A percentile compares a stretch with the other conserved stretches of the same genome.
phyloP scores from a whole-genome alignment of 1,140 invertebrate species.

The Agrilus planipennis region DNA sequence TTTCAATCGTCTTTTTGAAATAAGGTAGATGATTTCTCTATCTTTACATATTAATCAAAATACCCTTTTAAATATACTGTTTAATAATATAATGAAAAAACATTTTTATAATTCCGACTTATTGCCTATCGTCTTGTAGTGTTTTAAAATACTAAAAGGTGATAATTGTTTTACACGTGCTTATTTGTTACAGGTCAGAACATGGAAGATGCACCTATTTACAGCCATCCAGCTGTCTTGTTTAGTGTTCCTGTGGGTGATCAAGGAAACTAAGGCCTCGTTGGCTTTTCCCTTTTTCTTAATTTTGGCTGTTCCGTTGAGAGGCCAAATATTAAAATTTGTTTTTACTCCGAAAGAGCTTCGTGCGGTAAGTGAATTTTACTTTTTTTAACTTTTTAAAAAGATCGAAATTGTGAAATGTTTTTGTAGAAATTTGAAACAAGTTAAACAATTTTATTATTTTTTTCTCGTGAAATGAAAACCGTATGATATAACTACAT shows the following conservation, averaged over 20 bases:
- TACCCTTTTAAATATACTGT: too few species aligned
- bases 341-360: slow-evolving; percentile 73
- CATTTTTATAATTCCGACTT: too few species aligned
- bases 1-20: too few species aligned
- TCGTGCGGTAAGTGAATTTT: slow-evolving; percentile 52
- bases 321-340: slow-evolving; percentile 56
- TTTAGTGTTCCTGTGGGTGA: slow-evolving; percentile 65
- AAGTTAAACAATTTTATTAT: background rate
- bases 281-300: slow-evolving; percentile 87
- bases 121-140: too few species aligned
- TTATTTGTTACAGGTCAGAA: slow-evolving; percentile 58
- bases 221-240: slow-evolving; percentile 74
- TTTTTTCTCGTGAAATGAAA: background rate
- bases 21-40: too few species aligned
- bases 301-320: slow-evolving; percentile 78
- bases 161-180: background rate
- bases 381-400: background rate
- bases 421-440: background rate
- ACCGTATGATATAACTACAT: background rate
- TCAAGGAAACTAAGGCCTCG: slow-evolving; percentile 79
- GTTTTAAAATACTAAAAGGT: background rate
- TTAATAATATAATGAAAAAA: too few species aligned
- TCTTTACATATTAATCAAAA: too few species aligned
- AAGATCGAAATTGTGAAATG: background rate
- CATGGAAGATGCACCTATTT: slow-evolving; percentile 85